Conservation (phyloP, 2,888 invertebrate species). For the Tortricodes alternella region DNA sequence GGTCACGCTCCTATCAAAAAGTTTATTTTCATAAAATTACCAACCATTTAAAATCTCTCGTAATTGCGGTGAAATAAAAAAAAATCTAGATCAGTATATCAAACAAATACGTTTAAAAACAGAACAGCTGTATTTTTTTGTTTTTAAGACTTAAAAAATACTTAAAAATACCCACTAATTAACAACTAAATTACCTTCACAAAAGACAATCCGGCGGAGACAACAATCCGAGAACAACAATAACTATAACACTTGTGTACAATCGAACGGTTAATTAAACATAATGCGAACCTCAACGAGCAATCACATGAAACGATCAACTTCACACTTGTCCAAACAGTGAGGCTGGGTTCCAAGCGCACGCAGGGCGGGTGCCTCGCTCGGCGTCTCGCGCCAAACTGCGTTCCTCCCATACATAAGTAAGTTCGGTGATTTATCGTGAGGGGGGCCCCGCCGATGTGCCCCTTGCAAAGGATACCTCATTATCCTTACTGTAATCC, state of each 20-base stretch:
- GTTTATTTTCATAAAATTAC: slow-evolving; percentile 36
- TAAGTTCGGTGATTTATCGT: slow-evolving; percentile 65
- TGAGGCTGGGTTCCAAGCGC: slow-evolving; percentile 41
- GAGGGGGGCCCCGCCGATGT: slow-evolving; percentile 48
- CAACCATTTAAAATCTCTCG: neutral
- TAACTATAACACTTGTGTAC: slow-evolving; percentile 64
- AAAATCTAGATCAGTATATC: neutral
- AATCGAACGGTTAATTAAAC: slow-evolving; percentile 75
- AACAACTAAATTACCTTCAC: slow-evolving; percentile 33
- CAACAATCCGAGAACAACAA: slow-evolving; percentile 45
- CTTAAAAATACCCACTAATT: slow-evolving; percentile 14
- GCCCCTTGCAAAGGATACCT: slow-evolving; percentile 76
- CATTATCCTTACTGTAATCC: slow-evolving; percentile 80
- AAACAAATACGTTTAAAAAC: too few relatives aligned
- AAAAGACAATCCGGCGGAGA: slow-evolving; percentile 44
- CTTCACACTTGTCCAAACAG: slow-evolving; percentile 81
- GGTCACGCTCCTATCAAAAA: slow-evolving; percentile 38
- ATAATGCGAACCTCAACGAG: slow-evolving; percentile 74
- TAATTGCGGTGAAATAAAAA: neutral
- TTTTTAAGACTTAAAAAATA: neutral
- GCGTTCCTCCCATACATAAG: slow-evolving; percentile 60
- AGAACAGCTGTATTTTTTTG: too few relatives aligned
- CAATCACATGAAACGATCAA: slow-evolving; percentile 80
- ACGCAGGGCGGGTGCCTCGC: slow-evolving; percentile 48
- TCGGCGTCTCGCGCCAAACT: slow-evolving; percentile 78